A percentile compares a stretch with the other conserved stretches of the same genome.
Evolutionary conservation across 2,797 vertebrate genomes (phyloP).

Genomic region (Leptoclinus maculatus): DNA sequence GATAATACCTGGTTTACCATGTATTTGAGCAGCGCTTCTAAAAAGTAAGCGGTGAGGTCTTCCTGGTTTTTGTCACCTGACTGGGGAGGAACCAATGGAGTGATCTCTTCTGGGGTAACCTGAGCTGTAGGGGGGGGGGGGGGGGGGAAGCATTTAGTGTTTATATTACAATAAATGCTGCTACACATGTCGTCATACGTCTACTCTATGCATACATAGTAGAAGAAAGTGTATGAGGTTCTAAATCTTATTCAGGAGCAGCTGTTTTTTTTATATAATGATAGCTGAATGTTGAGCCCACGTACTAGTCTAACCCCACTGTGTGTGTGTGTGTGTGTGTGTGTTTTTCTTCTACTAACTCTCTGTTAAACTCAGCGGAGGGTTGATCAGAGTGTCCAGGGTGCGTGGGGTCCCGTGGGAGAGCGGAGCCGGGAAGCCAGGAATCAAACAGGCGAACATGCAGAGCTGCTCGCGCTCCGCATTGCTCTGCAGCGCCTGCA

Average conservation of each 20-base stretch:
- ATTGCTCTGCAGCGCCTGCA: constrained; percentile 96
- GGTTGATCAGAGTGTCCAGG: constrained; percentile 96
- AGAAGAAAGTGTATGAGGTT: neutral
- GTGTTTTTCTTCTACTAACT: constrained; percentile 83
- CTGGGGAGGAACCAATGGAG: constrained; percentile 95
- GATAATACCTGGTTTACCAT: constrained; percentile 98
- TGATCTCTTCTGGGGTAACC: constrained; percentile 97
- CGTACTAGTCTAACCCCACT: neutral
- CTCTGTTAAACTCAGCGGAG: constrained; percentile 92
- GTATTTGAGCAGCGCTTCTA: constrained; percentile 98
- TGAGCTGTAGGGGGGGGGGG: constrained; percentile 86
- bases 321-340: neutral
- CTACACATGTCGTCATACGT: neutral
- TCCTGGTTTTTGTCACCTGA: constrained; percentile 99
- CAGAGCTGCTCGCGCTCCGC: constrained; percentile 95
- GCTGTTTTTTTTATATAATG: too few species aligned
- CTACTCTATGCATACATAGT: neutral
- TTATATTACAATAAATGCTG: neutral
- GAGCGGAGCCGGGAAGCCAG: constrained; percentile 94
- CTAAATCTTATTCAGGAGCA: neutral
- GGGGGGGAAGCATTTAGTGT: neutral
- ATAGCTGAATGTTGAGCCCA: neutral
- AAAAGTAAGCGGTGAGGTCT: constrained; percentile 97
- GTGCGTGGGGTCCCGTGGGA: constrained; percentile 93
- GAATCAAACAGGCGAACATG: constrained; percentile 98